These are phyloP conservation scores for Cepaea nemoralis DNA, from an alignment of 1,140 invertebrate species.

Conservation along the genomic window DNA sequence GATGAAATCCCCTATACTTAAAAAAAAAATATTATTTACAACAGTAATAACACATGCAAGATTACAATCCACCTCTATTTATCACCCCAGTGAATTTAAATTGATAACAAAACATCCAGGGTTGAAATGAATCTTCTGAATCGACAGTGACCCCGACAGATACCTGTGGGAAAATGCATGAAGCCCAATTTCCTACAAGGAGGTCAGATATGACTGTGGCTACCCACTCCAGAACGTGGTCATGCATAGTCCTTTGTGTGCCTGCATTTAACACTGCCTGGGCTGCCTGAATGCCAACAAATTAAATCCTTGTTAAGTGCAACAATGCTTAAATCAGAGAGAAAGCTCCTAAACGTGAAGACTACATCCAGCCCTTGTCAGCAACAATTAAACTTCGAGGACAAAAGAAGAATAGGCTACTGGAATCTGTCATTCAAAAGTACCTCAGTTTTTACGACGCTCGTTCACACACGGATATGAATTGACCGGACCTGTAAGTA, in stretches of 20 bases:
- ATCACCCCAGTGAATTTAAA: neutral
- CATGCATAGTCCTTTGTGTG: neutral
- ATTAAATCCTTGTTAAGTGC: too few species aligned
- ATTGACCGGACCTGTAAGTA: too few species aligned
- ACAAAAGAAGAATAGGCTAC: too few species aligned
- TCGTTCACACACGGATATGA: too few species aligned
- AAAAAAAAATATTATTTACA: neutral
- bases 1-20: neutral
- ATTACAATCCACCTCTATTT: neutral
- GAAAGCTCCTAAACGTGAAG: too few species aligned
- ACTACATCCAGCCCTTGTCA: too few species aligned
- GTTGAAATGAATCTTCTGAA: neutral
- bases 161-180: neutral
- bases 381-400: too few species aligned
- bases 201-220: neutral
- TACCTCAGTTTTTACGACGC: too few species aligned
- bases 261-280: too few species aligned
- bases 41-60: neutral
- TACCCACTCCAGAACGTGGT: neutral
- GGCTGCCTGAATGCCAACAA: too few species aligned
- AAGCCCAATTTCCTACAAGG: neutral
- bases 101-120: neutral
- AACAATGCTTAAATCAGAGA: too few species aligned
- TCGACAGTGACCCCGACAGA: neutral
- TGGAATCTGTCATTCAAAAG: too few species aligned